Percentiles rank a stretch among this genome's conserved stretches.
phyloP scores from a whole-genome alignment of 2,113 vertebrate species.

The Otolemur garnettii region DNA sequence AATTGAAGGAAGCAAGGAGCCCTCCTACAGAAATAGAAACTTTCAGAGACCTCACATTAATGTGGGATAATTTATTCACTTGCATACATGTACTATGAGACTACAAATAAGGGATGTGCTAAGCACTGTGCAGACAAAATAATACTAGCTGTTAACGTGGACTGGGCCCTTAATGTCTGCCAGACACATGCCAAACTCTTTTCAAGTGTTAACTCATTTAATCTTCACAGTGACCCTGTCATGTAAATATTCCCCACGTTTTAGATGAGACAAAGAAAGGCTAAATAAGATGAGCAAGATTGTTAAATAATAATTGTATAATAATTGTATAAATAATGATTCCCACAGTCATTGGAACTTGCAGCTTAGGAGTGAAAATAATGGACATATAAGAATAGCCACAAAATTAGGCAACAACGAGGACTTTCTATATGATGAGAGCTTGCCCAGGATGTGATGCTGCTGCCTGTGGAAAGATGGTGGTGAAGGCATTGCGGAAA shows the following conservation, averaged over 20 bases:
- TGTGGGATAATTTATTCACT: not conserved
- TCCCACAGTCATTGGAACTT: not conserved
- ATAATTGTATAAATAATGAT: not conserved
- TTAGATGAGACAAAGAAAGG: not conserved
- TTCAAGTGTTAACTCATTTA: not conserved
- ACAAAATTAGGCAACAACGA: not conserved
- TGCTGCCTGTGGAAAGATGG: rapidly evolving
- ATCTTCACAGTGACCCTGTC: not conserved
- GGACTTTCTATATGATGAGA: not conserved
- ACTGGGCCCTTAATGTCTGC: not conserved
- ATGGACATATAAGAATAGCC: not conserved
- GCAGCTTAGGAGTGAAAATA: not conserved
- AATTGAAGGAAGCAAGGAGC: conserved; percentile 37
- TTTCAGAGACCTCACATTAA: not conserved
- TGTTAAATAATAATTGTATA: not conserved
- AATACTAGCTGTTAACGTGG: not conserved
- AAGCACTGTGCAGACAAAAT: not conserved
- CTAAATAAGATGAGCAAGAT: not conserved
- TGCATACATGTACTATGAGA: not conserved
- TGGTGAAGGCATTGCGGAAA: not conserved
- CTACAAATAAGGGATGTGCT: not conserved
- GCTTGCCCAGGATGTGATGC: too few species aligned
- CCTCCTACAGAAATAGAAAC: conserved; percentile 52
- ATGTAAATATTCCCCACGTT: not conserved
- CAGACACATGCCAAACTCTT: not conserved